Base-by-base conservation (phyloP, 1,140 invertebrate genomes). In the Cheumatopsyche charites region DNA sequence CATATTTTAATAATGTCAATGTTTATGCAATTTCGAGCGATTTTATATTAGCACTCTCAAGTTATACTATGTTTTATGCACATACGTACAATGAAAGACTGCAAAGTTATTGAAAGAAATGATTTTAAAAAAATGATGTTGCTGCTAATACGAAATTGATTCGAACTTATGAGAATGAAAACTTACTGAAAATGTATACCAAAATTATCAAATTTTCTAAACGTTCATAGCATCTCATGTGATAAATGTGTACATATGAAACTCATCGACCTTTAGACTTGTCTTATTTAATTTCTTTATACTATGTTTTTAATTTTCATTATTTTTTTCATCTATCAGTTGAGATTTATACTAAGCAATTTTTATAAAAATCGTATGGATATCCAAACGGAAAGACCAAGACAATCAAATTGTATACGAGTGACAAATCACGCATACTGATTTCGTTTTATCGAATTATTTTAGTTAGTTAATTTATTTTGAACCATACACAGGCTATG, bases 391-490 rank as follows among this genome's bases (percentile, higher is more conserved):
- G 23, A 52, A 65, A 67, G 71, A 72, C 71, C 65, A 72, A 67
- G 71, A 72, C 71, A 72, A 72, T 72, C 71, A 72, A 72, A 66
- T 65, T 68, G 71, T 72, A 72, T 72, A 72, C 71, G 71, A 72
- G 55, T 62, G 47, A 72, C 63, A 72, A 72, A 72, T 72, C 71
- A 72, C 55, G 13, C 29, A 36, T 47, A 55, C 41, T 29, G 11
- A 17, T 17, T 43, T 47, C 6, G 15, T 65, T 36, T 13, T 65
- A 1, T 47, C 43, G 13, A 13, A 55, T 68, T 23, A 67, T 67
- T 47, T 47, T 45, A n/a, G 7, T 66, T 13, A 13, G 45, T 43
- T 15, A 15, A 19, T 66, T 45, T 66, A 41, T 65, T 47, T 41
- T 47, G 61, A 21, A 61, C 36, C 36, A 61, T 58, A 58, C 23